Conservation (phyloP, 2,797 vertebrate species). For the Myiotriccus ornatus region DNA sequence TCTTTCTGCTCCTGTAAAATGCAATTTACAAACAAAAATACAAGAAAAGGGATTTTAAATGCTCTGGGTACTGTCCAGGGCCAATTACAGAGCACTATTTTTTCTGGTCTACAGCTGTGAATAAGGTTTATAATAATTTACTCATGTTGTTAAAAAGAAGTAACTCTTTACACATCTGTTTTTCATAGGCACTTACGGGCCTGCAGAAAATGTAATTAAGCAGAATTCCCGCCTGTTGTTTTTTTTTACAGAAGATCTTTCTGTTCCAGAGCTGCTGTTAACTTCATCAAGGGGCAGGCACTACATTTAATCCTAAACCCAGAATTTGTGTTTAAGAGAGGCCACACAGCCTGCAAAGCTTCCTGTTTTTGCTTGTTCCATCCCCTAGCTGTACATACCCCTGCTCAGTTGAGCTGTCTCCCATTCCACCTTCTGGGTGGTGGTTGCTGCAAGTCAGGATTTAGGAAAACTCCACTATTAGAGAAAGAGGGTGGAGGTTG, state of each 20-base stretch:
- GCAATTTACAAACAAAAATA: slow-evolving; percentile 19
- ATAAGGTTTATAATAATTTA: slow-evolving; percentile 1
- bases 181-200: neutral
- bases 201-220: slow-evolving; percentile 53
- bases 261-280: neutral
- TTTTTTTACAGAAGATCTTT: neutral
- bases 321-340: neutral
- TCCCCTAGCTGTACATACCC: neutral
- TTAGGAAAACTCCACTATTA: neutral
- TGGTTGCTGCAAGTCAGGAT: neutral
- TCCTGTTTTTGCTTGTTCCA: neutral
- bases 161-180: slow-evolving; percentile 4
- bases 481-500: neutral
- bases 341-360: neutral
- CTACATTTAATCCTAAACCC: neutral
- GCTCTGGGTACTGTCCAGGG: neutral
- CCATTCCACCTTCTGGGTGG: neutral
- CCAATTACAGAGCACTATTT: neutral
- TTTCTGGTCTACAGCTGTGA: neutral
- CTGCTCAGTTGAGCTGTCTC: neutral
- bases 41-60: neutral
- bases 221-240: neutral
- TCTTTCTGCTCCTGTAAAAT: neutral
- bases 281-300: neutral
- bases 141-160: neutral